These are phyloP conservation scores for Lepidocyrtinus sp. DNA, from an alignment of 2,888 invertebrate species.

Conservation along the genomic window DNA sequence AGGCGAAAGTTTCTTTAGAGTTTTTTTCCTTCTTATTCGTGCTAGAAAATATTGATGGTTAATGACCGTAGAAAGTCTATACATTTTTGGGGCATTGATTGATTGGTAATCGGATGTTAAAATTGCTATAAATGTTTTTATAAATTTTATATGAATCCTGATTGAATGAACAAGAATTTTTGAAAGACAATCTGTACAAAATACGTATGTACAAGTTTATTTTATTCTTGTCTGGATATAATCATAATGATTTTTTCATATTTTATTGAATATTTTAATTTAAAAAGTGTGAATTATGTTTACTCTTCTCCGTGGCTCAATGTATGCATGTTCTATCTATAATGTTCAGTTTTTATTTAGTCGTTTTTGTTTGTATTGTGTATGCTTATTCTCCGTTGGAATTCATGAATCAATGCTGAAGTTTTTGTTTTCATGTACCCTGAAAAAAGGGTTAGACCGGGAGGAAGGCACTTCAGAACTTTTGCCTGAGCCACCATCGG, in stretches of 20 bases:
- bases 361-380: too few relatives aligned
- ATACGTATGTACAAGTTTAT: too few relatives aligned
- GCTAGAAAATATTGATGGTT: too few relatives aligned
- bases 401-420: too few relatives aligned
- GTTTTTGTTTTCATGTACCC: neutral
- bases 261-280: neutral
- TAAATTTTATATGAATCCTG: neutral
- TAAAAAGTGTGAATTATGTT: conserved; percentile 34
- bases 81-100: too few relatives aligned
- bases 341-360: too few relatives aligned
- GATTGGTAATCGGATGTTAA: neutral
- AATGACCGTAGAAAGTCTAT: too few relatives aligned
- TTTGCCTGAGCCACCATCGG: conserved; percentile 58
- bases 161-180: neutral
- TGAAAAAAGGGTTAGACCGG: conserved; percentile 39
- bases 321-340: neutral
- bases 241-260: neutral
- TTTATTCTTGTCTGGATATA: neutral
- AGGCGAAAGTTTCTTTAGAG: too few relatives aligned
- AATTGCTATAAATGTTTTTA: conserved; percentile 11
- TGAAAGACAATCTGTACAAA: neutral
- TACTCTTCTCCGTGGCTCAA: conserved; percentile 24
- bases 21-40: too few relatives aligned
- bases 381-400: too few relatives aligned
- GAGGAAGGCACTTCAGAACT: conserved; percentile 48